Conservation (phyloP, 1,140 invertebrate genomes). For the Teleogryllus occipitalis region DNA sequence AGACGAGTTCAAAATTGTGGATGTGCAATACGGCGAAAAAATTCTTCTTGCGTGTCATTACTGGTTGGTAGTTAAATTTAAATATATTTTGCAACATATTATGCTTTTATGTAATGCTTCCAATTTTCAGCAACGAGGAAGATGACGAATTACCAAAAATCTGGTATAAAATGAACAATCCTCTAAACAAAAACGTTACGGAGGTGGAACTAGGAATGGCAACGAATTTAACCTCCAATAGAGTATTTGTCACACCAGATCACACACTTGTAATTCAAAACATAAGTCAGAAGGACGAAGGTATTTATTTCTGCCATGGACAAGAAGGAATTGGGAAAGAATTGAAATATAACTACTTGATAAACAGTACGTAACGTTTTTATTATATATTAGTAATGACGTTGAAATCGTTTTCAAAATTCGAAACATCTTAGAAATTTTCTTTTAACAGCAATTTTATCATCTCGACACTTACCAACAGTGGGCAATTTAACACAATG, state of each 20-base stretch:
- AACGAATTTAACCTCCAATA: background rate
- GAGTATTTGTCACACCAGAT: background rate
- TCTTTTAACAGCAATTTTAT: background rate
- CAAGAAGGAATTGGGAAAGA: background rate
- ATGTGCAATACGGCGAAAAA: background rate
- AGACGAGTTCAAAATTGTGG: background rate
- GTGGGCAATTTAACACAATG: background rate
- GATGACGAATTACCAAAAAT: background rate
- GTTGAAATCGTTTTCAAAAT: background rate
- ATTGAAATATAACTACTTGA: background rate
- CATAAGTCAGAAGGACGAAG: background rate
- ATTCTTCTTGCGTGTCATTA: background rate
- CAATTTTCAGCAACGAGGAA: background rate
- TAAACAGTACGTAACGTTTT: background rate
- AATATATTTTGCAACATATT: background rate
- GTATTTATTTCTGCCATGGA: background rate
- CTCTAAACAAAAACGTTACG: background rate
- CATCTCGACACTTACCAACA: background rate
- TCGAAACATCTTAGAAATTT: background rate
- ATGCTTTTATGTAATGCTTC: background rate
- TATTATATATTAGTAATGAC: background rate
- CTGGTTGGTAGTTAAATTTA: background rate
- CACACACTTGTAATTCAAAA: conserved; percentile 6
- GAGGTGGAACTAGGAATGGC: conserved; percentile 1
- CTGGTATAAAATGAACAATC: background rate